Conservation (phyloP, 2,797 vertebrate genomes). For the Pteropus rufus region DNA sequence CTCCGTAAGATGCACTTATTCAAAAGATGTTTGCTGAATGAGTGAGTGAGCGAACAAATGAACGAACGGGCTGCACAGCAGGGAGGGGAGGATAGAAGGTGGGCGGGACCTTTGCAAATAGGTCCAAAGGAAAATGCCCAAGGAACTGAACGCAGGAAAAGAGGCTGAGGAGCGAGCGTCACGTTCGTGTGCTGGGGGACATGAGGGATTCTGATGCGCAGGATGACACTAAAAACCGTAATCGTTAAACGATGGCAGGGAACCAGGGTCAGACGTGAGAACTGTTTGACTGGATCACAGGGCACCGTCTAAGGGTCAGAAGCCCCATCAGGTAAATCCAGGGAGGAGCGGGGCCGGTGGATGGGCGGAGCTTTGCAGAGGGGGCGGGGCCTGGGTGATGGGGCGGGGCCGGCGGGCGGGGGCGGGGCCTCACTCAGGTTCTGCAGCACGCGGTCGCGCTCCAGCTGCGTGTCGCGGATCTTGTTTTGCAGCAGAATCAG, state of each 20-base stretch:
- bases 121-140: neutral
- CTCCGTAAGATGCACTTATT: fast-evolving
- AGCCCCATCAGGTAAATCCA: neutral
- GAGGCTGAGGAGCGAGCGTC: neutral
- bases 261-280: neutral
- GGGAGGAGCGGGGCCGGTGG: neutral
- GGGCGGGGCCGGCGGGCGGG: fast-evolving
- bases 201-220: neutral
- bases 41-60: neutral
- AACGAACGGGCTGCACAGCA: neutral
- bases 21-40: neutral
- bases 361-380: too few species aligned
- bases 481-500: constrained; percentile 97
- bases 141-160: neutral
- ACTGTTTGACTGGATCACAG: neutral
- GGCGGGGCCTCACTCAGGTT: constrained; percentile 92
- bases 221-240: neutral
- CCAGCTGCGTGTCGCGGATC: constrained; percentile 97
- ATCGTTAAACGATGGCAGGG: neutral
- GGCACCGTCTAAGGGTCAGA: neutral
- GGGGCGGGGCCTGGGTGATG: fast-evolving
- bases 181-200: neutral
- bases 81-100: fast-evolving
- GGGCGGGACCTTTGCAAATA: neutral
- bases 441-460: constrained; percentile 95